Evolutionary conservation across 2,797 vertebrate genomes (phyloP).

Genomic region (Coilia nasus): DNA sequence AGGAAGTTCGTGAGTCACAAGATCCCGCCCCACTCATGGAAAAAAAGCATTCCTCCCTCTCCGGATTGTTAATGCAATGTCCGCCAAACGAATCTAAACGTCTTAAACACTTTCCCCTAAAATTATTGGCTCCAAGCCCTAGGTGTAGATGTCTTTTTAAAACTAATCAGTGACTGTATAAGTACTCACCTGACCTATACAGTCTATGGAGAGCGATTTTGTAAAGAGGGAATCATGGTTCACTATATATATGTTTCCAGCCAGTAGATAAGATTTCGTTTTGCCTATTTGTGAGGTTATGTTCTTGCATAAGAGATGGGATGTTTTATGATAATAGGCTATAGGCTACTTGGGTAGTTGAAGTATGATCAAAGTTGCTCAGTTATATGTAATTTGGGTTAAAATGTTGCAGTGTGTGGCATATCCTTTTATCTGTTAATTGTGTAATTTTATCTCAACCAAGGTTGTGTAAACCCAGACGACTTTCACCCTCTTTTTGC

Average conservation of each 20-base stretch:
- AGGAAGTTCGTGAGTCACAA: slow-evolving; percentile 82
- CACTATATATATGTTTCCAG: neutral
- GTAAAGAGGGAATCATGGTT: neutral
- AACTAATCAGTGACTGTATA: neutral
- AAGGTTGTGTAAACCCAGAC: neutral
- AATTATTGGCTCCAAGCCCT: neutral
- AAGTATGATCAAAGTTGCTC: no score
- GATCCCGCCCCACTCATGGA: slow-evolving; percentile 70
- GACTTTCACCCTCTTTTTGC: neutral
- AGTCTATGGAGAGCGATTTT: neutral
- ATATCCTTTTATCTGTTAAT: neutral
- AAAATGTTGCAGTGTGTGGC: neutral
- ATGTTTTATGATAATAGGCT: no score
- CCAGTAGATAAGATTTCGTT: neutral
- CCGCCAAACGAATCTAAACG: neutral
- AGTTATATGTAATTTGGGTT: neutral
- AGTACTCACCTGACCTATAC: neutral
- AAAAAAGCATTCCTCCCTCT: slow-evolving; percentile 54
- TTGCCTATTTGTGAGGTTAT: neutral
- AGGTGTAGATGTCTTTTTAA: neutral
- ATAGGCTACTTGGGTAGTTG: no score
- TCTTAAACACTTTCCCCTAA: neutral
- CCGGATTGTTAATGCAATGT: slow-evolving; percentile 11
- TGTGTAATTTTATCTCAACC: neutral
- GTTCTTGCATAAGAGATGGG: no score